phyloP scores from a whole-genome alignment of 1,140 invertebrate genomes.

The Euwallacea similis region DNA sequence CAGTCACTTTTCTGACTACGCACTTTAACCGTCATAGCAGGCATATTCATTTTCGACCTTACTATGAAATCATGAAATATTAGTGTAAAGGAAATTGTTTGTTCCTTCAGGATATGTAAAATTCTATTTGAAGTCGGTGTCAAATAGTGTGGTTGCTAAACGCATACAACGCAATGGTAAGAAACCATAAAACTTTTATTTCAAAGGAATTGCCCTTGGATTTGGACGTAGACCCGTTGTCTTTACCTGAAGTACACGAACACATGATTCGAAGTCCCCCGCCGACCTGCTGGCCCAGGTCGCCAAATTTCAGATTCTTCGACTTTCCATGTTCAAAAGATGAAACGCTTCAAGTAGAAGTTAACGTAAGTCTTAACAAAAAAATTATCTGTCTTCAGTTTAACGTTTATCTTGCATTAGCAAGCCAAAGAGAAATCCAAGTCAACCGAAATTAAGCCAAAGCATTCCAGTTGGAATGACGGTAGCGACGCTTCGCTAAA shows the following conservation, averaged over 20 bases:
- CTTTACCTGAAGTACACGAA: slow-evolving; percentile 77
- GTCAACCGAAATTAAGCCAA: slow-evolving; percentile 45
- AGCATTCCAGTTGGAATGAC: slow-evolving; percentile 47
- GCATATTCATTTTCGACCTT: too few relatives aligned
- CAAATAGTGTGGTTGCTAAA: too few relatives aligned
- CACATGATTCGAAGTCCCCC: slow-evolving; percentile 81
- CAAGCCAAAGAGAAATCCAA: slow-evolving; percentile 49
- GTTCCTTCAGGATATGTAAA: too few relatives aligned
- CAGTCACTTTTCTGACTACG: too few relatives aligned
- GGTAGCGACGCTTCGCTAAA: slow-evolving; percentile 45
- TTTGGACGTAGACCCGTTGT: slow-evolving; percentile 68
- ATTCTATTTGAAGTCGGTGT: too few relatives aligned
- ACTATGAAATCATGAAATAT: too few relatives aligned
- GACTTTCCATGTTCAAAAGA: slow-evolving; percentile 48
- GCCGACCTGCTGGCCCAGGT: slow-evolving; percentile 62
- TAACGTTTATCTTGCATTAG: slow-evolving; percentile 25
- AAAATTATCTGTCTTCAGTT: not conserved
- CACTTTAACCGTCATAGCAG: too few relatives aligned
- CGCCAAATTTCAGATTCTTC: slow-evolving; percentile 50
- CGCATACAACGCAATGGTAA: not conserved
- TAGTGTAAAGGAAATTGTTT: not conserved
- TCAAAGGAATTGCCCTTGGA: slow-evolving; percentile 66
- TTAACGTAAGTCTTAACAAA: slow-evolving; percentile 42
- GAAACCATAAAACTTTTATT: slow-evolving; percentile 36
- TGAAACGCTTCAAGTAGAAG: slow-evolving; percentile 50